Percentiles rank a stretch among this genome's conserved stretches.
These are phyloP conservation scores for Apomyelois bistriatella DNA, from an alignment of 2,888 invertebrate genomes.

Conservation along the genomic window DNA sequence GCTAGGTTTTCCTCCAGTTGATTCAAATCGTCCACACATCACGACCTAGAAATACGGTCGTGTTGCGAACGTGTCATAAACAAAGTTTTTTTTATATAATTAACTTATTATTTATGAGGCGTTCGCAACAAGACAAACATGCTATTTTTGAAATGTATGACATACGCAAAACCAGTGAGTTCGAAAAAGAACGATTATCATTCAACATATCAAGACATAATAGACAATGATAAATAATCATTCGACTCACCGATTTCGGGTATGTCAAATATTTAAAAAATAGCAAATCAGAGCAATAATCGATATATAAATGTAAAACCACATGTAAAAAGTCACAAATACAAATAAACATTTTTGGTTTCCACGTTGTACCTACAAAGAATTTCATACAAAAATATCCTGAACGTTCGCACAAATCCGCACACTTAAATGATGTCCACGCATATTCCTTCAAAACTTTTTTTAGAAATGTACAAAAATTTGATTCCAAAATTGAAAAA, in stretches of 20 bases:
- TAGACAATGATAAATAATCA: too few species aligned
- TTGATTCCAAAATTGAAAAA: slow-evolving; percentile 34
- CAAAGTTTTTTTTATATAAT: too few species aligned
- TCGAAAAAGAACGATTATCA: too few species aligned
- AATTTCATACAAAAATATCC: slow-evolving; percentile 60
- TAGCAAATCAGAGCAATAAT: background rate
- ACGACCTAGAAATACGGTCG: background rate
- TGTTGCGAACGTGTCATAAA: background rate
- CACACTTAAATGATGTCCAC: background rate
- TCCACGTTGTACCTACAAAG: slow-evolving; percentile 59
- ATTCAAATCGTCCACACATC: background rate
- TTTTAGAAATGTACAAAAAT: slow-evolving; percentile 45
- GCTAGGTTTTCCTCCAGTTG: slow-evolving; percentile 44
- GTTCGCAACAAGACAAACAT: too few species aligned
- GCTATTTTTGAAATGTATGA: too few species aligned
- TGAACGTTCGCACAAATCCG: slow-evolving; percentile 10
- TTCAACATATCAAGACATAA: too few species aligned
- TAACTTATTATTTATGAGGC: too few species aligned
- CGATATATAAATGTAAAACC: slow-evolving; percentile 19
- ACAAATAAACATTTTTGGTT: slow-evolving; percentile 65
- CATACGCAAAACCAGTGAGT: too few species aligned
- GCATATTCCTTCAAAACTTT: slow-evolving; percentile 2
- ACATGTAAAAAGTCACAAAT: slow-evolving; percentile 45
- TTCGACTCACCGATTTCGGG: too few species aligned
- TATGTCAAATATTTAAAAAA: too few species aligned